Conservation (phyloP, 1,140 invertebrate genomes). For the Eupeodes corollae region DNA sequence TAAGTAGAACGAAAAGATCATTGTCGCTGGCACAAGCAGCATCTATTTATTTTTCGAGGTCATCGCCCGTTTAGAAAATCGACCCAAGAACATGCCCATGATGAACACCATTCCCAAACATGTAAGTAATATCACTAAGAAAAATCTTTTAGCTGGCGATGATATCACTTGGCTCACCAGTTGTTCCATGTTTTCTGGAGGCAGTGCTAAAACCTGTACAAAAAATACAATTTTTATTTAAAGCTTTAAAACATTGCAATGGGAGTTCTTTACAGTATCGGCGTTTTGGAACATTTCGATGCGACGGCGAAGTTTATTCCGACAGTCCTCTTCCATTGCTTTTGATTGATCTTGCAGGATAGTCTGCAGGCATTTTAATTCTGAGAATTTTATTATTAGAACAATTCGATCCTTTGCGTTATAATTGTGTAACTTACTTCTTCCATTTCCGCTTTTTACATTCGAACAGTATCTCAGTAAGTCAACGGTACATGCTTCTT, state of each 20-base stretch:
- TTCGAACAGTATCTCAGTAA: constrained; percentile 74
- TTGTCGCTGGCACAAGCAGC: neutral
- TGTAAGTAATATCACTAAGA: constrained; percentile 57
- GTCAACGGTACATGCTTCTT: constrained; percentile 65
- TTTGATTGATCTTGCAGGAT: constrained; percentile 54
- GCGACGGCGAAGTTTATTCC: constrained; percentile 62
- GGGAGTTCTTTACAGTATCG: constrained; percentile 50
- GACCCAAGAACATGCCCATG: constrained; percentile 68
- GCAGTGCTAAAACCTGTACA: constrained; percentile 39
- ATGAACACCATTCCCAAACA: constrained; percentile 69
- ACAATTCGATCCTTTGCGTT: neutral
- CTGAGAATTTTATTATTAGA: constrained; percentile 44
- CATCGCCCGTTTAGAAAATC: constrained; percentile 58
- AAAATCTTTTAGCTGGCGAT: constrained; percentile 68
- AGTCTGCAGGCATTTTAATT: constrained; percentile 69
- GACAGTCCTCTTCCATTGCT: constrained; percentile 61
- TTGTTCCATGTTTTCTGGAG: constrained; percentile 57
- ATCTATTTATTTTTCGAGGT: constrained; percentile 47
- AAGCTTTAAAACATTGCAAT: neutral
- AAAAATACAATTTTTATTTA: neutral
- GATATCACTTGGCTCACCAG: constrained; percentile 52
- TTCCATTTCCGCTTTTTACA: constrained; percentile 71
- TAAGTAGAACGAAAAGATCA: no score
- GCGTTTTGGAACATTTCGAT: constrained; percentile 85
- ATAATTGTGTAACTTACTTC: constrained; percentile 48